Conservation (phyloP, 2,797 vertebrate genomes). For the Sebastiscus tertius region DNA sequence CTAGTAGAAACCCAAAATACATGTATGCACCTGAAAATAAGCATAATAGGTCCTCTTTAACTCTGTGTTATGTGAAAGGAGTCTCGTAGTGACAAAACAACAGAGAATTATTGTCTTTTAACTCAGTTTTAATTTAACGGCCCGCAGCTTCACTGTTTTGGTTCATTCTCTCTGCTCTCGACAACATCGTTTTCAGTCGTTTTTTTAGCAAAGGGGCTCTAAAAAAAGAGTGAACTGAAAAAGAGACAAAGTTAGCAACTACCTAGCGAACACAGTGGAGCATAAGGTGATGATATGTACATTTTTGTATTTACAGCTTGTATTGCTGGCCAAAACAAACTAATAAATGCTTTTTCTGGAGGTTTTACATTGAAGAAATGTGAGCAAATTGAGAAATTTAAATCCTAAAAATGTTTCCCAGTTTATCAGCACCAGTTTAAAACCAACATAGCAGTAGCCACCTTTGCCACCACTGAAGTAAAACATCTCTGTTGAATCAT, state of each 20-base stretch:
- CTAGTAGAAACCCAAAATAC: no score
- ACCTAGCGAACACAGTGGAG: background rate
- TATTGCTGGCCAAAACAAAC: background rate
- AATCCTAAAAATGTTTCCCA: background rate
- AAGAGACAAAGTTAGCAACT: background rate
- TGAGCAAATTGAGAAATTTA: background rate
- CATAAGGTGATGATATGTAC: background rate
- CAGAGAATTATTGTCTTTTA: no score
- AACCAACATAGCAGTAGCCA: background rate
- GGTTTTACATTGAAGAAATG: background rate
- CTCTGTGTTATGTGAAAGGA: no score
- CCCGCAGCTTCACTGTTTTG: no score
- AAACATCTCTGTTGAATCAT: background rate
- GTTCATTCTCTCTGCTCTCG: no score
- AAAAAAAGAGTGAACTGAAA: no score
- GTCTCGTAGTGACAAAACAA: no score
- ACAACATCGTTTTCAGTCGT: no score
- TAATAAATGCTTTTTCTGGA: background rate
- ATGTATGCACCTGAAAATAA: no score
- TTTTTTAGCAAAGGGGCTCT: no score
- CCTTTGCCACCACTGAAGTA: background rate
- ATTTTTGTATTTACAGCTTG: background rate
- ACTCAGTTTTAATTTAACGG: accelerated
- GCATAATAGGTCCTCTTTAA: no score
- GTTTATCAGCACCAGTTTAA: background rate